Conservation (phyloP, 2,113 vertebrate species). For the Tyrannus savana region DNA sequence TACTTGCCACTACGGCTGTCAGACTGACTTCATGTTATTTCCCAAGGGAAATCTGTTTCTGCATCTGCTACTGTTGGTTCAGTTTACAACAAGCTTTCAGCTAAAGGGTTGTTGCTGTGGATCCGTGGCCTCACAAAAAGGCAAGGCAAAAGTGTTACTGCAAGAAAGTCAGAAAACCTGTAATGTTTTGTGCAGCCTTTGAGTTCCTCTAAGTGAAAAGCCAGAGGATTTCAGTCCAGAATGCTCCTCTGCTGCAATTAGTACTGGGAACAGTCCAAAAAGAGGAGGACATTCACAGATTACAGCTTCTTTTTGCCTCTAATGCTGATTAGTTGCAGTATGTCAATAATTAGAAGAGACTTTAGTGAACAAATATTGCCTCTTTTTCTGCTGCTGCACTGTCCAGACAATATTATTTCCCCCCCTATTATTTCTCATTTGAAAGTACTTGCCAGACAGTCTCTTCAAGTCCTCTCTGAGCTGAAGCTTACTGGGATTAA, state of each 20-base stretch:
- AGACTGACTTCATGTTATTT: background rate
- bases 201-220: background rate
- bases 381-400: background rate
- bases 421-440: background rate
- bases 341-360: background rate
- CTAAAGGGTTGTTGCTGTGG: background rate
- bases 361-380: background rate
- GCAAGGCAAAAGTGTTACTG: background rate
- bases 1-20: conserved; percentile 5
- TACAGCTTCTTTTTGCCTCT: background rate
- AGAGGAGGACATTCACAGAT: background rate
- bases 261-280: background rate
- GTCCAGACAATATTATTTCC: background rate
- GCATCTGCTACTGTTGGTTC: conserved; percentile 22
- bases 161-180: background rate
- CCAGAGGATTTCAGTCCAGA: background rate
- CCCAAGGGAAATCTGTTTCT: conserved; percentile 33
- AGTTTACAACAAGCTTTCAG: background rate
- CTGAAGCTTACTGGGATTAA: background rate
- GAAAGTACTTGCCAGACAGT: background rate
- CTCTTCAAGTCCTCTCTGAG: background rate
- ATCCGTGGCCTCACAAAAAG: background rate
- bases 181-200: background rate
- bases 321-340: background rate
- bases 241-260: background rate